These are phyloP conservation scores for Syrrhaptes paradoxus DNA, from an alignment of 2,113 vertebrate species.

Conservation along the genomic window DNA sequence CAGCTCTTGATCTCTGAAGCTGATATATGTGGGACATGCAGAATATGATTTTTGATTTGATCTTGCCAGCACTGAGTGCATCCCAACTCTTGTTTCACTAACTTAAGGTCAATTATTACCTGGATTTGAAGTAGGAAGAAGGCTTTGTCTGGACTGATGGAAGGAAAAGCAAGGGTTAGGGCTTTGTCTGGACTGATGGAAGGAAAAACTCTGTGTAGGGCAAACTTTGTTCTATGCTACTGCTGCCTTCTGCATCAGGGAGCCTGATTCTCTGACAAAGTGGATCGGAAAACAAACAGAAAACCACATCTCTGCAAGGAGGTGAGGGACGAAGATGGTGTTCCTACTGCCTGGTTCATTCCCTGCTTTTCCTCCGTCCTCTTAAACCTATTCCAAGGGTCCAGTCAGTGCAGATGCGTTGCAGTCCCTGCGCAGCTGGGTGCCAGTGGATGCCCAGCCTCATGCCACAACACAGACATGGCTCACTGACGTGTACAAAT, in stretches of 20 bases:
- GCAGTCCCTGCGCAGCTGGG: background rate
- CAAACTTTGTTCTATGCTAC: background rate
- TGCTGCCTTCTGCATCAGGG: background rate
- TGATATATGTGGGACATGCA: too few species aligned
- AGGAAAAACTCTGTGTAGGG: background rate
- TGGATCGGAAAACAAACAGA: background rate
- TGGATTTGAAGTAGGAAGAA: background rate
- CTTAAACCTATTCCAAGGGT: background rate
- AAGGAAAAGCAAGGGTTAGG: background rate
- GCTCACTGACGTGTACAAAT: accelerated
- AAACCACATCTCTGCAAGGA: background rate
- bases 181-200: background rate
- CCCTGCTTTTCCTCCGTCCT: background rate
- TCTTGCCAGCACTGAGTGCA: background rate
- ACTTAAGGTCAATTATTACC: background rate
- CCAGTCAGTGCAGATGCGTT: accelerated
- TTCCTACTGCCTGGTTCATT: background rate
- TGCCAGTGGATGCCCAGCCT: background rate
- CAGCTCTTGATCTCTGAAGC: background rate
- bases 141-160: background rate
- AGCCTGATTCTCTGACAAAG: background rate
- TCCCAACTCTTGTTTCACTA: background rate
- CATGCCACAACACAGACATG: accelerated
- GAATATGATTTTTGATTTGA: background rate
- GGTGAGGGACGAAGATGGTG: background rate